Evolutionary conservation across 2,113 vertebrate genomes (phyloP), one percentile per base, ranked within the genome.

Genomic region (Corythornis vintsioides): DNA sequence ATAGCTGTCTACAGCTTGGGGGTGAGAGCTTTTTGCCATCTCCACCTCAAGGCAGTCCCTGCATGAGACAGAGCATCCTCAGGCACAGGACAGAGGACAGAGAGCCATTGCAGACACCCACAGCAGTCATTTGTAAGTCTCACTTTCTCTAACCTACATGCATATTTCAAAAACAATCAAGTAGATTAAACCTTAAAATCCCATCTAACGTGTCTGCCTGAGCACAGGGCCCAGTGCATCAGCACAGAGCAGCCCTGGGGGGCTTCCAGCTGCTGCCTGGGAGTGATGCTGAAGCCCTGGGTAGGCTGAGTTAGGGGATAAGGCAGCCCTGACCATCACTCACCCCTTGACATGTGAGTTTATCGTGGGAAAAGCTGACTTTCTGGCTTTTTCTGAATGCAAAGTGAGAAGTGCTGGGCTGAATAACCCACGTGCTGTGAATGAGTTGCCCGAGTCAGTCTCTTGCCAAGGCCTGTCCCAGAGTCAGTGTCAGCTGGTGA

Each of bases 141-240:
- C 73, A 42, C 72, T 80, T 94, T 94, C 89, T 84, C 38, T 81
- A 95, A 80, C 50, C 71, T 85, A 43, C 17, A 77, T 91, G 18
- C 42, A 74, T 89, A 85, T 88, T 95, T 95, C 67, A 95, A 94
- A 69, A 76, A n/a, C 75, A 85, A 3, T 88, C 87, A 80, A 89
- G 43, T 66, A 83, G 60, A 70, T 6, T 25, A 86, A 94, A 67
- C 47, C 60, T 73, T 91, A 66, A 87, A 89, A 77, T 59, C 42
- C 57, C 55, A 43, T 88, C 75, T 72, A 69, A 45, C 0, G 0
- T 66, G 43, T 61, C 69, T 92, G 35, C 35, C n/a, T 71, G 56
- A 80, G 72, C 24, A 12, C 29, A 86, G 66, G n/a, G 35, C 48
- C 24, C 29, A 52, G 22, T 57, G 42, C 1, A 0, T 50, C 0